phyloP scores from a whole-genome alignment of 2,113 vertebrate species.

The Mesitornis unicolor region DNA sequence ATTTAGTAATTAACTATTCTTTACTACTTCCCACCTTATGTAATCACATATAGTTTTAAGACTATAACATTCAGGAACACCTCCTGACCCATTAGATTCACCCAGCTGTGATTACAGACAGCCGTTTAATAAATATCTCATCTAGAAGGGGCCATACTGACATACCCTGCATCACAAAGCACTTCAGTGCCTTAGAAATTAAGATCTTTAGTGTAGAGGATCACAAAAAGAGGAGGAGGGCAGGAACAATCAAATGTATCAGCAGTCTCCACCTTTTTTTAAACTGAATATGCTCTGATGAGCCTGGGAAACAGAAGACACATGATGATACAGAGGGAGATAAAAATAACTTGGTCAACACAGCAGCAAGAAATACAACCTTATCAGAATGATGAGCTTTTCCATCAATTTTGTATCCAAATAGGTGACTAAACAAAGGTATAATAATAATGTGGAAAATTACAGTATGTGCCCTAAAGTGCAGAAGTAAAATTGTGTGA shows the following conservation, averaged over 20 bases:
- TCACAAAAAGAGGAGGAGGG: background rate
- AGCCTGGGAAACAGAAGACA: background rate
- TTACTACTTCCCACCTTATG: background rate
- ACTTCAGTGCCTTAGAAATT: background rate
- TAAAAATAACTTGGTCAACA: constrained; percentile 29
- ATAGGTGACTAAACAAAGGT: background rate
- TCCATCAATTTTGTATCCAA: background rate
- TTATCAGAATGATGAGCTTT: constrained; percentile 5
- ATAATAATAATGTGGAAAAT: background rate
- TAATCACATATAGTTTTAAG: background rate
- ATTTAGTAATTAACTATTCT: constrained; percentile 50
- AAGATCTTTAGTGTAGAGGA: background rate
- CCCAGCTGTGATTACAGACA: background rate
- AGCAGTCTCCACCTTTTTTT: background rate
- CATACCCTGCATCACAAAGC: background rate
- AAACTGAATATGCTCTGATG: constrained; percentile 14
- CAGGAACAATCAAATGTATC: background rate
- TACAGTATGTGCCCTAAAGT: background rate
- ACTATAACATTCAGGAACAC: background rate
- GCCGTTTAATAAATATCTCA: background rate
- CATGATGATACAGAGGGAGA: background rate
- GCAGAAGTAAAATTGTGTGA: background rate
- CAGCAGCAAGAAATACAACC: background rate
- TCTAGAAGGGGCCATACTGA: background rate
- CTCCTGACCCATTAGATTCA: constrained; percentile 8